Evolutionary conservation across 2,113 vertebrate genomes (phyloP), one percentile per base, ranked within the genome.

Genomic region (Ciconia boyciana): DNA sequence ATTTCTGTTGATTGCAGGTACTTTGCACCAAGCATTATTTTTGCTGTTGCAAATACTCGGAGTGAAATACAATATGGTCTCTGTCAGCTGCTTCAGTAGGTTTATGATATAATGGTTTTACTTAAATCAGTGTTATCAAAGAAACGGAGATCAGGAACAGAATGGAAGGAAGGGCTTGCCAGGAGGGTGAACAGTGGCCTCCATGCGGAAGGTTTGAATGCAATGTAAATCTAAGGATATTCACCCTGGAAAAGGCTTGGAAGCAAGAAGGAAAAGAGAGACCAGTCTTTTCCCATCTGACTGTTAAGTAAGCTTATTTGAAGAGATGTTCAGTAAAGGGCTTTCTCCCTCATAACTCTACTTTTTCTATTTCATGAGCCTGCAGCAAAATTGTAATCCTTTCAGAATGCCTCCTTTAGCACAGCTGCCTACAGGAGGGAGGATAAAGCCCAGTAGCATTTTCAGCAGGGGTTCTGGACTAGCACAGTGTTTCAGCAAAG

Each of bases 361-460:
- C 1, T 91, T 89, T 83, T 94, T 66, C 61, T 79, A 3, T 94
- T 90, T n/a, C 2, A 2, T 24, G 28, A 93, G 41, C 82, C 82
- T 93, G 58, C 24, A 93, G 84, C 54, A 91, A 91, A 93, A 66
- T 0, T 58, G 51, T 83, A 88, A 80, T 94, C 51, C 39, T 86
- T 91, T 91, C 79, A 68, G 78, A 90, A 66, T 2, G 14, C 25
- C 25, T 92, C n/a, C 14, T n/a, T 65, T 60, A 92, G 87, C 58
- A 58, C 78, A 76, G 70, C 70, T 85, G 84, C 58, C 78, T 66
- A 51, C 60, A 52, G 74, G 58, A 91, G 55, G 44, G 87, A 90
- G 65, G 49, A 72, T 71, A 85, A 96, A 94, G 66, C 70, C 87
- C 93, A 88, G 94, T 90, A 96, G 93, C 93, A 52, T 69, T 93